A percentile compares a stretch with the other conserved stretches of the same genome.
Conservation (phyloP, 2,888 invertebrate species). For the Clanis bilineata region DNA sequence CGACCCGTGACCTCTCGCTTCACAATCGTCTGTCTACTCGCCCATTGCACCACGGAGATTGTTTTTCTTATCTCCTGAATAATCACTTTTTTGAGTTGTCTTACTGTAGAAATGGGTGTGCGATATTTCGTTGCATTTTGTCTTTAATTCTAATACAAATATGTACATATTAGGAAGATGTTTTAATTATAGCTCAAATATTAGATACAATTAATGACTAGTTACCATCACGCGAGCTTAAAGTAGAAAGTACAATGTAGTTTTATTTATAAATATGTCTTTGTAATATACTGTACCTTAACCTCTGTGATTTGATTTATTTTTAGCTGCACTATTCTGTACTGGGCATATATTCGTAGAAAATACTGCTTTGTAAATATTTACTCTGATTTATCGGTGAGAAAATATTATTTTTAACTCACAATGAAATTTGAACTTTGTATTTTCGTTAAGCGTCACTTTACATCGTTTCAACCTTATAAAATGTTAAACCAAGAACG, state of each 20-base stretch:
- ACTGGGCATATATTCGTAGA: background rate
- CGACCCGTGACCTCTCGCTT: too few species aligned
- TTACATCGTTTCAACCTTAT: background rate
- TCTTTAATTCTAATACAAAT: background rate
- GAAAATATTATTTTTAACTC: background rate
- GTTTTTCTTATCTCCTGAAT: too few species aligned
- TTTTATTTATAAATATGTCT: too few species aligned
- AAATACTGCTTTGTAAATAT: background rate
- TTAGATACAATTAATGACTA: background rate
- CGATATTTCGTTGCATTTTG: background rate
- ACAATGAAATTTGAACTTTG: background rate
- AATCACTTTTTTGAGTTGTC: too few species aligned
- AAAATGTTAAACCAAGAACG: too few species aligned
- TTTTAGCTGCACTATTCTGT: background rate
- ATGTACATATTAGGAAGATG: background rate
- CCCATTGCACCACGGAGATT: too few species aligned
- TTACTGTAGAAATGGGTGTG: too few species aligned
- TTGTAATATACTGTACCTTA: too few species aligned
- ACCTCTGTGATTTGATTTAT: too few species aligned
- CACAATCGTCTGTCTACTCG: too few species aligned
- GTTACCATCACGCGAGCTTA: background rate
- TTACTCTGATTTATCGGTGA: background rate
- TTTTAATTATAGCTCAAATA: background rate
- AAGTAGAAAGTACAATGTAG: too few species aligned
- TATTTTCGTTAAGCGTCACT: conserved; percentile 1